Base-by-base conservation (phyloP, 2,888 invertebrate genomes). In the Encarsia formosa region DNA sequence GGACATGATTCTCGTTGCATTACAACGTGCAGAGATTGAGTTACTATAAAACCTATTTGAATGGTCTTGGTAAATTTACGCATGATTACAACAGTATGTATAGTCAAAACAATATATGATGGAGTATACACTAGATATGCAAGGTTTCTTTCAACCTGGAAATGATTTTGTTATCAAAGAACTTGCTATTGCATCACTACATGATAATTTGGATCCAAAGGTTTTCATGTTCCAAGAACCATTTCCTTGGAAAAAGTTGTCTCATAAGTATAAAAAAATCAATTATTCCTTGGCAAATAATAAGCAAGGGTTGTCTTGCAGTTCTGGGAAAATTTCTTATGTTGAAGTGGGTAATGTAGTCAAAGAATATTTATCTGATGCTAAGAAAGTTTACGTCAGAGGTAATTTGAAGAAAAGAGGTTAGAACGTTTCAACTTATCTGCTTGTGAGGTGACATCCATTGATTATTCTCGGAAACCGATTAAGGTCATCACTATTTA, bases 211-310 rank as follows among this genome's bases (percentile, higher is more conserved):
- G 11, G 37, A 26, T 5, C 37, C 46, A 1, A 2, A 38, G 2
- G 46, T 46, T 11, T 16, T n/a, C 8, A 6, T 38, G n/a, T 46
- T 46, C 29, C 26, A 37, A 29, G 22, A 37, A 13, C 46, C 29
- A 11, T 29, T 29, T 19, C 23, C 19, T 38, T 38, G 35, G 24
- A 3, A 29, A 15, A 11, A 18, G 38, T 29, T 46, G 6, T 20
- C 46, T 5, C 29, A 46, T 5, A 38, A 38, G 19, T 44, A 44
- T 13, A 35, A 35, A 13, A 23, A 18, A 6, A 11, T 23, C 5
- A 44, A 44, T 15, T 11, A n/a, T 2, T 35, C 23, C 34, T 23
- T 44, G 2, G 4, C 34, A 13, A 29, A 18, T 4, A 26, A 38
- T 23, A 32, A 32, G 8, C 31, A 32, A 31, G 39, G 39, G n/a